A percentile compares a stretch with the other conserved stretches of the same genome.
Conservation (phyloP, 1,140 invertebrate species). For the Conus ventricosus region DNA sequence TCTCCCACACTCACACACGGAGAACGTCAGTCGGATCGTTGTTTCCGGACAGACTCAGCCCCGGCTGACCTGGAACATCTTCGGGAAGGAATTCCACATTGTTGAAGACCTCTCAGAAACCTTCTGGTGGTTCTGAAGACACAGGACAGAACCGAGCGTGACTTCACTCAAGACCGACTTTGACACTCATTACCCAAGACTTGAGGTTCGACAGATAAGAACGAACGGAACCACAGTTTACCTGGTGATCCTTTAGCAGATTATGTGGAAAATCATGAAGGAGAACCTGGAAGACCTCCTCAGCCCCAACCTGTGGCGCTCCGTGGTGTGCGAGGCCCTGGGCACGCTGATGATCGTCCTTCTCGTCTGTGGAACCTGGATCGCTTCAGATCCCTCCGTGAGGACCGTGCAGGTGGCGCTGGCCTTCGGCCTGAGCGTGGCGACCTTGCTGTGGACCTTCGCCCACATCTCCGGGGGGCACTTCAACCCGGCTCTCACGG, state of each 20-base stretch:
- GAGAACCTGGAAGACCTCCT: slow-evolving; percentile 69
- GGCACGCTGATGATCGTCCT: slow-evolving; percentile 92
- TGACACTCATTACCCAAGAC: neutral
- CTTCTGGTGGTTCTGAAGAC: no score
- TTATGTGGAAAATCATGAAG: slow-evolving; percentile 66
- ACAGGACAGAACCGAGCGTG: neutral
- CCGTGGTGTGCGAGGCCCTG: slow-evolving; percentile 84
- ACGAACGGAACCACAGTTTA: neutral
- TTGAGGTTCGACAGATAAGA: neutral
- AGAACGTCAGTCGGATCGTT: no score
- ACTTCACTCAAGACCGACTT: no score
- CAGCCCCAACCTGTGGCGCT: slow-evolving; percentile 63
- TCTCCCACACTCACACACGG: no score
- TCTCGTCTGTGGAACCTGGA: slow-evolving; percentile 83
- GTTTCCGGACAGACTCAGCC: no score
- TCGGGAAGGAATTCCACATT: no score
- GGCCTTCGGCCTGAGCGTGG: slow-evolving; percentile 93
- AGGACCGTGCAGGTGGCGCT: slow-evolving; percentile 82
- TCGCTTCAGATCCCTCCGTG: slow-evolving; percentile 43
- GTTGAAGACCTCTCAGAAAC: no score
- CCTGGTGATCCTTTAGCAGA: slow-evolving; percentile 26
- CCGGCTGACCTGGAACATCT: no score
- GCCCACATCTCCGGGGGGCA: slow-evolving; percentile 71
- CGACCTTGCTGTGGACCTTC: slow-evolving; percentile 77
- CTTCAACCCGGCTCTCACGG: slow-evolving; percentile 72